Evolutionary conservation across 2,888 invertebrate genomes (phyloP), one percentile per base, ranked within the genome.

Genomic region (Ditula angustiorana): DNA sequence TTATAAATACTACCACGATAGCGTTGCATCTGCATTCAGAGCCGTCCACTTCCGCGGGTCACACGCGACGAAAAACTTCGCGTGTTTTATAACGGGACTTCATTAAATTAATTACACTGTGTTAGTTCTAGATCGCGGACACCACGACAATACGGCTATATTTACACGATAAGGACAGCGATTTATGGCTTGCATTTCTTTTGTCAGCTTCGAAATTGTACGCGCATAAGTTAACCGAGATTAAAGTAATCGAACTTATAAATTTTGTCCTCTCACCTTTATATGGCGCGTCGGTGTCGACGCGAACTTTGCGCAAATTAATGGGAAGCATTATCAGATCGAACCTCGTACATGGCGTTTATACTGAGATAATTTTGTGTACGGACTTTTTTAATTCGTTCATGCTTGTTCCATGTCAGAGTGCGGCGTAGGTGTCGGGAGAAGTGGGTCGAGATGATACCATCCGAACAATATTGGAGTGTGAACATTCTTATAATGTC

Each of bases 161-260:
- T 85, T 84, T 81, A 83, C 82, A 81, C 88, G 92, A 92, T 92
- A 92, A 92, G 86, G 77, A 76, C 71, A 74, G 72, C 80, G 86
- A 92, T 92, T 92, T 92, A 92, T 92, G 83, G 89, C 90, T 82
- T 90, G 92, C 92, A 92, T 92, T 92, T 92, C 92, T 92, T 92
- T 92, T 92, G 92, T 92, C 92, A 92, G 92, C 90, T 91, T 90
- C 90, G 91, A 91, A 92, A 92, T 92, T 92, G 92, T 92, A 91
- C 87, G 89, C 92, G 92, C 92, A 92, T 92, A 92, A 92, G 92
- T 92, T 92, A 92, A 83, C 88, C 86, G 88, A 92, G 92, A 92
- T 92, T 92, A 92, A 92, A 92, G 90, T 92, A 92, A 92, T 92
- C 92, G 92, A 92, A 92, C 92, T 92, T 92, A 92, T 92, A 92